Evolutionary conservation across 2,888 invertebrate genomes (phyloP), one percentile per base, ranked within the genome.

Genomic region (Halocaridina rubra): DNA sequence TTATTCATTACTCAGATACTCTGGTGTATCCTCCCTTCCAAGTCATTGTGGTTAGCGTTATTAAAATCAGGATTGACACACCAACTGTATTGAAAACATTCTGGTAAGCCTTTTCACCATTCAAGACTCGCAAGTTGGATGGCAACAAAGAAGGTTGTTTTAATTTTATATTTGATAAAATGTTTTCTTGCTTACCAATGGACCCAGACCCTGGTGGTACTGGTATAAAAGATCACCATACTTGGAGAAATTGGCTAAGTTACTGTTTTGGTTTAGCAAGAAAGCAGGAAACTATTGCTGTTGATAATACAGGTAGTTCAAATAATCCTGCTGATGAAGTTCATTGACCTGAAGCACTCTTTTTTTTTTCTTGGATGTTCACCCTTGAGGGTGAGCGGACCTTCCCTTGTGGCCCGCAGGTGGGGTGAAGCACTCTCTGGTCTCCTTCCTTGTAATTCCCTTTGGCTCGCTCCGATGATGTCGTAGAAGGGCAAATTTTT

Each of bases 81-180:
- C 89, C 95, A 95, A 90, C 91, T 92, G 75, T 91, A 91, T 89
- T 91, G 92, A 81, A 93, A 93, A 89, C 90, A 91, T 19, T 92
- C 93, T 13, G 91, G 92, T 80, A 93, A 94, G 0, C 94, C 94
- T 0, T 94, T 94, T 90, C 94, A 94, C 0, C 93, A 94, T 0
- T 93, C 93, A 3, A 86, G 79, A 53, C 85, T 80, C 30, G 59
- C 71, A 8, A 84, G 76, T 24, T 86, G 86, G 84, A 39, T 46
- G 24, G 80, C 86, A 30, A 74, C 78, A 19, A 72, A 80, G 57
- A 80, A 78, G 29, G 27, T 81, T 13, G n/a, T n/a, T 46, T 46
- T 1, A 72, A 75, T 71, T 85, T 85, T 64, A 64, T 87, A 2
- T 81, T 80, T 10, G 80, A 81, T 19, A 76, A 74, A 29, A 39